Base-by-base conservation (phyloP, 92 coral and sea anemone genomes). In the Paramuricea clavata region DNA sequence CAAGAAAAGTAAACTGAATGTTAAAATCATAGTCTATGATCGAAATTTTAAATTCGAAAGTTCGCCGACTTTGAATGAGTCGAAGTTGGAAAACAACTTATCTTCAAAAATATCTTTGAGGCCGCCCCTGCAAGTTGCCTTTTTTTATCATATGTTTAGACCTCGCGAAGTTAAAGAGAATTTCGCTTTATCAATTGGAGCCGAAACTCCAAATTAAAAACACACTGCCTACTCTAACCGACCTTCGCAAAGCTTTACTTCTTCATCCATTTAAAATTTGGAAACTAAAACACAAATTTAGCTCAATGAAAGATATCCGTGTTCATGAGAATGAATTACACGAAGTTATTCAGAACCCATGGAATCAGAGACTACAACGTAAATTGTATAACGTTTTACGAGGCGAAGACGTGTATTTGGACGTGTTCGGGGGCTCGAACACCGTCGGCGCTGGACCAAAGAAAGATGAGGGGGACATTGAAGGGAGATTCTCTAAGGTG, bases 401-500 rank as follows among this genome's bases (percentile, higher is more conserved):
- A 30, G 93, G 93, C 0, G 36, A 85, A 75, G 15, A 31, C 21
- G 68, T 85, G 15, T 52, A 42, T 32, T 64, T 81, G 61, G 81
- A 81, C 32, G 85, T 91, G 25, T 61, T 88, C 11, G 94, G 92
- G 11, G 94, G 92, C 31, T 91, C 94, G 12, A 88, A 91, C 60
- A 54, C 87, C 28, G 90, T 87, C 43, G 94, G 87, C 0, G 92
- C 87, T 9, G 94, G 87, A 52, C 41, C 88, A 10, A 13, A 19
- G 39, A 71, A 80, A n/a, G 85, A 83, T 33, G 83, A 70, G 47
- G 88, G 83, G 26, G 65, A 70, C 6, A 83, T 74, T 54, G 69
- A 79, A 28, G 82, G 86, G 69, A 39, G 67, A 26, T 89, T 56
- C 61, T 43, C 75, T n/a, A 73, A 81, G 0, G 86, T 89, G 3